A percentile compares a stretch with the other conserved stretches of the same genome.
Evolutionary conservation across 2,797 vertebrate genomes (phyloP).

Genomic region (Sebastes alutus): DNA sequence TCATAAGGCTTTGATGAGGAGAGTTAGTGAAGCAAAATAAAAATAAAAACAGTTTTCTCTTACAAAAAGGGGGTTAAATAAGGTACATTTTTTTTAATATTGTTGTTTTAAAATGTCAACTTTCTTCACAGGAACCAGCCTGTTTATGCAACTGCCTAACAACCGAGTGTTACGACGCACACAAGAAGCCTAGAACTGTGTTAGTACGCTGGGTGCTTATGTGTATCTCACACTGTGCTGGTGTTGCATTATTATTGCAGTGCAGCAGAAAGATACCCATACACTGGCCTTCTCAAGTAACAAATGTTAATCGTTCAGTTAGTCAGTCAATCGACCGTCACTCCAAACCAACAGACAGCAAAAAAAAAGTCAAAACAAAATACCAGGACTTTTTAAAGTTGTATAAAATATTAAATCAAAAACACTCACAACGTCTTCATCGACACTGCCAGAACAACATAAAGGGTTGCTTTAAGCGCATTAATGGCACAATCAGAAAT

Average conservation of each 20-base stretch:
- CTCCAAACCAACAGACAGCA: constrained; percentile 70
- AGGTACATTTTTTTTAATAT: constrained; percentile 43
- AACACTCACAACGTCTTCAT: constrained; percentile 80
- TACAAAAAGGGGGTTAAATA: constrained; percentile 68
- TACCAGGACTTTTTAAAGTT: constrained; percentile 70
- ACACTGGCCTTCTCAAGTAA: constrained; percentile 68
- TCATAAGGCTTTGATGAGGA: constrained; percentile 83
- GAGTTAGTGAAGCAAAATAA: constrained; percentile 84
- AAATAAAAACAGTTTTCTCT: constrained; percentile 65
- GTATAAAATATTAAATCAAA: constrained; percentile 76
- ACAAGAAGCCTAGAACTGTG: constrained; percentile 35
- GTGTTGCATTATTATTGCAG: constrained; percentile 67
- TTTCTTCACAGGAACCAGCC: constrained; percentile 90
- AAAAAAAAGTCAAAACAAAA: constrained; percentile 63
- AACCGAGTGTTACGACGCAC: constrained; percentile 57
- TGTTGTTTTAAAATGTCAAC: constrained; percentile 76
- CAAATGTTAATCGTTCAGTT: constrained; percentile 68
- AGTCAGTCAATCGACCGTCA: constrained; percentile 64
- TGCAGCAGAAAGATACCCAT: constrained; percentile 70
- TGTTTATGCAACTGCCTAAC: constrained; percentile 76
- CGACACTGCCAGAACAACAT: constrained; percentile 80
- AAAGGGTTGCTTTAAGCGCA: constrained; percentile 77
- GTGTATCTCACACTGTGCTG: constrained; percentile 43
- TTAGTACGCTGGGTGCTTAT: constrained; percentile 30
- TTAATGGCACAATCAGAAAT: constrained; percentile 90